phyloP scores from a whole-genome alignment of 2,797 vertebrate species.

The Chelidonichthys spinosus region DNA sequence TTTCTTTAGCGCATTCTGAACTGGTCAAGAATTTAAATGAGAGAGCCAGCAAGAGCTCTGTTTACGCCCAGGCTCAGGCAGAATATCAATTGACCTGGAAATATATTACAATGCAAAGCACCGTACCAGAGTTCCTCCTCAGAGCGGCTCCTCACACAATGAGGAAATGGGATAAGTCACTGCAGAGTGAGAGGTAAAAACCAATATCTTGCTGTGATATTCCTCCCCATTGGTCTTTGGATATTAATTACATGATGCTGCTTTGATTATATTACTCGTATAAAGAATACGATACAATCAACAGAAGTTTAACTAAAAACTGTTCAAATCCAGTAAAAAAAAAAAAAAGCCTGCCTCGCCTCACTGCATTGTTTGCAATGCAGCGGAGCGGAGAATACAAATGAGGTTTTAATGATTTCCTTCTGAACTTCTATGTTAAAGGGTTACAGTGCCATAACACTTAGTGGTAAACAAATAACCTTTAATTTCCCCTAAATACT shows the following conservation, averaged over 20 bases:
- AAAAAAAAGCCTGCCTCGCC: not conserved
- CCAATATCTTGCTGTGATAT: conserved; percentile 30
- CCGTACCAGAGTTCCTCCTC: conserved; percentile 39
- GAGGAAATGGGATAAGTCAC: conserved; percentile 55
- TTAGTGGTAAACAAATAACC: not conserved
- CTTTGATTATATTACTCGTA: conserved; percentile 9
- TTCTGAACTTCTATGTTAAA: conserved; percentile 1
- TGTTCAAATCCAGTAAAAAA: not conserved
- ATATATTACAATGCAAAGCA: conserved; percentile 60
- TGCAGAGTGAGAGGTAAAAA: conserved; percentile 44
- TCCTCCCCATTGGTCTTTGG: conserved; percentile 33
- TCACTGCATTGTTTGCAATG: conserved; percentile 19
- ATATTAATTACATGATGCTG: conserved; percentile 49
- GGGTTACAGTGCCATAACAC: not conserved
- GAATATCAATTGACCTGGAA: conserved; percentile 64
- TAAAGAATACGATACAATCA: no score
- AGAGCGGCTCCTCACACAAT: conserved; percentile 39
- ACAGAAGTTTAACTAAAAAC: not conserved
- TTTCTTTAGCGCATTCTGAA: conserved; percentile 19
- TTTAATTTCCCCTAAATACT: conserved; percentile 18
- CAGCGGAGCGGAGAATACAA: conserved; percentile 37
- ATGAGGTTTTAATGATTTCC: conserved; percentile 49
- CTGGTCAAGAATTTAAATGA: conserved; percentile 45
- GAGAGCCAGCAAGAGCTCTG: conserved; percentile 32
- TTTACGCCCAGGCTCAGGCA: conserved; percentile 34